phyloP scores from a whole-genome alignment of 1,140 invertebrate species.

The Drosophila lacteicornis region DNA sequence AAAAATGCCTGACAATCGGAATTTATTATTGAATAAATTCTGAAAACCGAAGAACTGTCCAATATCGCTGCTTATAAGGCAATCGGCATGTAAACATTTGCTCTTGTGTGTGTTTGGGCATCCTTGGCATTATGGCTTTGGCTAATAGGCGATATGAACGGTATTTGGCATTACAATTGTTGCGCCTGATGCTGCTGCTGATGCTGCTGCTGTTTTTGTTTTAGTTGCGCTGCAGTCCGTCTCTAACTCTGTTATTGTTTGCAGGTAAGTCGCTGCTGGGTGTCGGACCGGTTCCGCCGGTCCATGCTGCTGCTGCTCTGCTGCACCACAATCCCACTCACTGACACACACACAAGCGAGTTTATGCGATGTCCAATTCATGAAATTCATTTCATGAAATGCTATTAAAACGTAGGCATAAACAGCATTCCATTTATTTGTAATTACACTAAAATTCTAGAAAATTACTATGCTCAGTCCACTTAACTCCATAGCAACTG shows the following conservation, averaged over 20 bases:
- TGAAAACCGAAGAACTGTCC: neutral
- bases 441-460: neutral
- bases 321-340: conserved; percentile 18
- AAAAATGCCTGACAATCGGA: neutral
- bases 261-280: conserved; percentile 35
- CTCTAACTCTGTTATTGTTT: conserved; percentile 26
- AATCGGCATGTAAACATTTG: neutral
- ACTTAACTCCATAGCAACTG: neutral
- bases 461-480: neutral
- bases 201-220: conserved; percentile 12
- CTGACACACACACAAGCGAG: neutral
- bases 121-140: conserved; percentile 5
- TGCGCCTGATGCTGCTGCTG: conserved; percentile 15
- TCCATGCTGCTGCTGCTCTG: conserved; percentile 2
- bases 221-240: conserved; percentile 9
- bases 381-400: neutral
- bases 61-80: neutral
- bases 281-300: conserved; percentile 35
- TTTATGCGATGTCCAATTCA: conserved; percentile 5
- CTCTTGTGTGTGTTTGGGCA: neutral
- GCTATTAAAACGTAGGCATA: neutral
- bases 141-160: conserved; percentile 16
- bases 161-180: conserved; percentile 38
- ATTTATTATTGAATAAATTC: neutral
- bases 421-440: neutral